Evolutionary conservation across 23 tunicate species (phyloP).

Genomic region (Styela plicata): DNA sequence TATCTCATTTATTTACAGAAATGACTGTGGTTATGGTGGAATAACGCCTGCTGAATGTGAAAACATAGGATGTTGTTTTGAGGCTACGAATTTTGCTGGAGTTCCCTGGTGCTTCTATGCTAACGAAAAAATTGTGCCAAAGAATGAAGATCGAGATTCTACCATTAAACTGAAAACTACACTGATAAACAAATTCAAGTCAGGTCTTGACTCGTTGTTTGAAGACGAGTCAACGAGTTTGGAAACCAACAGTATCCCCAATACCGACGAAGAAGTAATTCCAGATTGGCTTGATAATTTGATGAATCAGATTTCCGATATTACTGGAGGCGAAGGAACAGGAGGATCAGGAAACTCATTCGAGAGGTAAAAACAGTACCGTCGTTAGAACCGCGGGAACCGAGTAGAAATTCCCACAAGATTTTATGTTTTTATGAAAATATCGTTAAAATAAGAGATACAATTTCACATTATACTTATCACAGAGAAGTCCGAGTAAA

Average conservation of each 20-base stretch:
- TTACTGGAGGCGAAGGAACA: no score
- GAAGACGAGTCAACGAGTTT: neutral
- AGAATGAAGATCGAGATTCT: neutral
- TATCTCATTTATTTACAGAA: slow-evolving; percentile 11
- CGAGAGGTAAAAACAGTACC: no score
- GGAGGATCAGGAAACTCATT: no score
- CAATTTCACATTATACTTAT: no score
- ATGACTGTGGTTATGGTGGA: slow-evolving; percentile 44
- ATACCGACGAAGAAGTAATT: neutral
- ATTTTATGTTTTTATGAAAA: no score
- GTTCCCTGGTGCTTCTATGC: slow-evolving; percentile 48
- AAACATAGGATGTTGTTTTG: slow-evolving; percentile 39
- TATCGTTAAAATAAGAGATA: no score
- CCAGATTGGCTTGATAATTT: neutral
- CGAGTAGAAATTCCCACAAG: no score
- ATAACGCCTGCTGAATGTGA: slow-evolving; percentile 21
- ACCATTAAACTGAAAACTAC: neutral
- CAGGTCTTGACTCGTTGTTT: neutral
- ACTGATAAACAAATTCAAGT: neutral
- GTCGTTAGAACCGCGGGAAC: no score
- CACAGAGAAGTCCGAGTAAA: no score
- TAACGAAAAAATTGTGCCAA: slow-evolving; percentile 11
- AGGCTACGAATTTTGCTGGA: slow-evolving; percentile 14
- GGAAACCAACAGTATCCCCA: neutral
- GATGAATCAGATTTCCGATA: neutral